Evolutionary conservation across 2,113 vertebrate species (phyloP), one percentile per base, ranked within the genome.

Genomic region (Galbula dea): DNA sequence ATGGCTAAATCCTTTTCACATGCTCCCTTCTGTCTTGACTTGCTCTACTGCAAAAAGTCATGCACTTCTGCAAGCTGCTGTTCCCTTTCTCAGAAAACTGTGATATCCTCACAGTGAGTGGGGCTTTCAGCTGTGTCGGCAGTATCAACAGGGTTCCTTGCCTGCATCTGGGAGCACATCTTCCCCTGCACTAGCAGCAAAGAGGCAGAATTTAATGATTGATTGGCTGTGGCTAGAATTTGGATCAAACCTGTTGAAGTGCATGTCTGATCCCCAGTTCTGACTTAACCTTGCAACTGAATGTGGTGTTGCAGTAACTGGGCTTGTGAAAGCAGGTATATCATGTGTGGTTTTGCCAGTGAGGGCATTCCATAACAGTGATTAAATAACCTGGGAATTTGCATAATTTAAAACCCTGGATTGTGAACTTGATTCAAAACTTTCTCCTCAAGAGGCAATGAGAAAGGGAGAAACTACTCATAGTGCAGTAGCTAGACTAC

Each of bases 61-160:
- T 45, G 18, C 30, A 21, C 9, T 13, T 43, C 63, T 88, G 59
- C 6, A 10, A 61, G 39, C 24, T 67, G 21, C 41, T 39, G 4
- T 49, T 79, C 16, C 26, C 3, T 57, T 68, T 66, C 18, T 10
- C 23, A 63, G 34, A 34, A 75, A 85, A 23, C 14, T 0, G 1
- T 39, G 30, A 19, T 37, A 22, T 32, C 30, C 52, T 9, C 21
- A 3, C 27, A 27, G 19, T 2, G 11, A 83, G 36, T 6, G 10
- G 4, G 11, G 11, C 12, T 46, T 84, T 78, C 6, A 12, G 55
- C 46, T 62, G 8, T 30, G 29, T 41, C 5, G 4, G 26, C 49
- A 71, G 62, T 8, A 12, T 21, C 4, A 9, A 2, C 0, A 3
- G 14, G 3, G 6, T 78, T 12, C 46, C 4, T 62, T 1, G 0